Percentiles rank a stretch among this genome's conserved stretches.
These are phyloP conservation scores for Salarias fasciatus DNA, from an alignment of 2,797 vertebrate species.

Conservation along the genomic window DNA sequence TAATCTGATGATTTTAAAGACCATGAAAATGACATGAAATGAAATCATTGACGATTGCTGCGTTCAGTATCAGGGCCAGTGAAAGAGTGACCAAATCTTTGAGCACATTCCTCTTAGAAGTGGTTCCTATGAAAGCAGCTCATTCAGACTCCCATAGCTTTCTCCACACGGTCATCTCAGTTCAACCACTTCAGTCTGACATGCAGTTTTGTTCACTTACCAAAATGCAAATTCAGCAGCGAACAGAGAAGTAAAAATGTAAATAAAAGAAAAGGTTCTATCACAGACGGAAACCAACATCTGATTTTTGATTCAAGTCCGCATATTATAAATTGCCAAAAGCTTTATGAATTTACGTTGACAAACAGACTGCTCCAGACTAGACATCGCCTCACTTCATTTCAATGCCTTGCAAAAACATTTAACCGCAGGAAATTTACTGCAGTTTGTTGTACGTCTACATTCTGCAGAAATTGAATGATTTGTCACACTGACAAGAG, in stretches of 20 bases:
- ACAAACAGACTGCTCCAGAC: slow-evolving; percentile 21
- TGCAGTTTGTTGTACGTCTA: too few relatives aligned
- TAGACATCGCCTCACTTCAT: background rate
- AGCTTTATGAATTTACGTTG: slow-evolving; percentile 21
- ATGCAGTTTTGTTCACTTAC: slow-evolving; percentile 89
- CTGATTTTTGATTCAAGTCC: slow-evolving; percentile 4
- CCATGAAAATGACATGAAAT: slow-evolving; percentile 5
- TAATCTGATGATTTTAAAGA: slow-evolving; percentile 15
- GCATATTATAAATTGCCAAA: too few relatives aligned
- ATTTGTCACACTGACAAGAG: too few relatives aligned
- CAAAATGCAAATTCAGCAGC: slow-evolving; percentile 89
- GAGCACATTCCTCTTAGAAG: slow-evolving; percentile 71
- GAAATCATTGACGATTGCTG: slow-evolving; percentile 16
- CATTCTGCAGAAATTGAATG: too few relatives aligned
- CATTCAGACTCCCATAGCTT: slow-evolving; percentile 71
- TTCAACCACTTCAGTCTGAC: slow-evolving; percentile 86
- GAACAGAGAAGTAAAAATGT: slow-evolving; percentile 85
- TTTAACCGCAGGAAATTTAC: too few relatives aligned
- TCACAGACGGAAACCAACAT: slow-evolving; percentile 51
- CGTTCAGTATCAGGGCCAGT: slow-evolving; percentile 71
- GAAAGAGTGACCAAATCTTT: slow-evolving; percentile 80
- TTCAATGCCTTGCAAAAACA: too few relatives aligned
- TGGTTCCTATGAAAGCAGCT: slow-evolving; percentile 76
- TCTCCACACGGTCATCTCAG: slow-evolving; percentile 67
- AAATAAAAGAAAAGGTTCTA: slow-evolving; percentile 77